These are phyloP conservation scores for Corvus moneduloides DNA, from an alignment of 2,113 vertebrate genomes.

Conservation along the genomic window DNA sequence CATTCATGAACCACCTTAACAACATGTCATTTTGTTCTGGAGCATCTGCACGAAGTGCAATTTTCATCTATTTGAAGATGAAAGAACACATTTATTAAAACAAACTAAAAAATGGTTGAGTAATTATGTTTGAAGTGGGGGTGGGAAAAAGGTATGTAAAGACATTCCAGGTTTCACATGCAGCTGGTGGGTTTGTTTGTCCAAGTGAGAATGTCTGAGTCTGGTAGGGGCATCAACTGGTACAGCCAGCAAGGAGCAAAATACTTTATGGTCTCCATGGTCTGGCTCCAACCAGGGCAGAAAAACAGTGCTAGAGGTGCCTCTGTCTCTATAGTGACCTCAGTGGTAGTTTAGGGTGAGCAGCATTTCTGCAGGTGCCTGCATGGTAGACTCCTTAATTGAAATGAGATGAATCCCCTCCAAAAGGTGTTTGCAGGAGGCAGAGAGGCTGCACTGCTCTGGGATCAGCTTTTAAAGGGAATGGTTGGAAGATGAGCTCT, in stretches of 20 bases:
- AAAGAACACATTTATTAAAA: not conserved
- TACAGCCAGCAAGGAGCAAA: not conserved
- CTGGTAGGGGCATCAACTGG: not conserved
- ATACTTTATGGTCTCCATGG: not conserved
- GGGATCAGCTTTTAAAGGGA: not conserved
- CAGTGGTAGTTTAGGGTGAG: not conserved
- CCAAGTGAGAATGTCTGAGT: not conserved
- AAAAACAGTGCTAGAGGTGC: not conserved
- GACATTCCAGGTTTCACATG: not conserved
- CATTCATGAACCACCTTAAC: not conserved
- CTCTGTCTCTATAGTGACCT: not conserved
- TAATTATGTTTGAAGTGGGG: not conserved
- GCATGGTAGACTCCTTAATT: accelerated
- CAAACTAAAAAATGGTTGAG: not conserved
- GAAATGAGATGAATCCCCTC: not conserved
- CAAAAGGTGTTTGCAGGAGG: not conserved
- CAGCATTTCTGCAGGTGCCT: not conserved
- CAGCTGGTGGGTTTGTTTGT: not conserved
- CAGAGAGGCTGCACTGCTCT: not conserved
- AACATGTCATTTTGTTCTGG: not conserved
- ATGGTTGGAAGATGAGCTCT: not conserved
- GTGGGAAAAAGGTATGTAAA: not conserved
- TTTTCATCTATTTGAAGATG: not conserved
- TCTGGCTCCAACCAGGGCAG: not conserved
- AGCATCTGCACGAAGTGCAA: not conserved